phyloP scores from a whole-genome alignment of 2,113 vertebrate species.

The Anoura caudifer region DNA sequence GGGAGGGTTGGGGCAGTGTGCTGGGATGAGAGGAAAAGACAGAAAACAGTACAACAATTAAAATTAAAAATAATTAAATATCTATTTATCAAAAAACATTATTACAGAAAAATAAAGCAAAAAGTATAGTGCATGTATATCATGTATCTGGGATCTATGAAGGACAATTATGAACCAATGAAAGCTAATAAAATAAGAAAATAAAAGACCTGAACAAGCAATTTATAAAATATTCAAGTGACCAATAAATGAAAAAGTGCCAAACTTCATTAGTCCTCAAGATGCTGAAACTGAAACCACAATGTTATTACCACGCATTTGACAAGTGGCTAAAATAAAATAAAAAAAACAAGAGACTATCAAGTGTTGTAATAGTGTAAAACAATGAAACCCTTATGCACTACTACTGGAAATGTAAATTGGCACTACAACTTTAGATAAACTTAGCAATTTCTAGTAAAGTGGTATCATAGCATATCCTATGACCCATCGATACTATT shows the following conservation, averaged over 20 bases:
- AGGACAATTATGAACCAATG: background rate
- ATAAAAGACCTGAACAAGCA: background rate
- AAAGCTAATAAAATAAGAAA: background rate
- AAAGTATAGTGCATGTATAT: background rate
- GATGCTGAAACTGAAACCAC: background rate
- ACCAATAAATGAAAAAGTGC: background rate
- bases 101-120: background rate
- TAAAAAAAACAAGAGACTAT: background rate
- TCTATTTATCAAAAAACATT: slow-evolving; percentile 8
- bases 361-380: background rate
- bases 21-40: too few species aligned
- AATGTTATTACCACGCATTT: background rate
- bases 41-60: too few species aligned
- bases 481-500: background rate
- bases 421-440: background rate
- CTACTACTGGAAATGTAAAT: background rate
- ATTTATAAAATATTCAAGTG: background rate
- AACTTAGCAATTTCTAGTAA: background rate
- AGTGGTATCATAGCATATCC: background rate
- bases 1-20: too few species aligned
- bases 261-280: background rate
- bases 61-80: too few species aligned
- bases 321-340: background rate
- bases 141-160: background rate
- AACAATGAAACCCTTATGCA: background rate